Evolutionary conservation across 1,140 invertebrate genomes (phyloP).

Genomic region (Drosophila jambulina): DNA sequence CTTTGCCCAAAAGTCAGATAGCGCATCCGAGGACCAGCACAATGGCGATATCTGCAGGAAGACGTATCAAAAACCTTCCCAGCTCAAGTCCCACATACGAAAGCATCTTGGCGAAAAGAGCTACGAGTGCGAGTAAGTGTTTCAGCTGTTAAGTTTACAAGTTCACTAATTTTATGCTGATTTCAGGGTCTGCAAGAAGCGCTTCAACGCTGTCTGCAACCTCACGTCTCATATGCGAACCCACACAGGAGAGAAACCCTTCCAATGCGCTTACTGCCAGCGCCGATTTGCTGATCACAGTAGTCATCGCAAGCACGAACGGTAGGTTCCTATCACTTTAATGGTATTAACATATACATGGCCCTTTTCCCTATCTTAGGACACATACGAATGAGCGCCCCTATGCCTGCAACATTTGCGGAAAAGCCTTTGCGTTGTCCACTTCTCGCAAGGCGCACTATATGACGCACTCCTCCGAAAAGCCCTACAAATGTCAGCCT

Average conservation of each 20-base stretch:
- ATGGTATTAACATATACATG: not conserved
- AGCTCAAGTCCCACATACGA: constrained; percentile 53
- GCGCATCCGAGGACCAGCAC: constrained; percentile 32
- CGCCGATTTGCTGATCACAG: constrained; percentile 75
- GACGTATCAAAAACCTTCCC: constrained; percentile 33
- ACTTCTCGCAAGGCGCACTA: constrained; percentile 65
- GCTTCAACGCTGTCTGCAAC: constrained; percentile 68
- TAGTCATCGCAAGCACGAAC: constrained; percentile 72
- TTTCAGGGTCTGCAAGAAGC: constrained; percentile 66
- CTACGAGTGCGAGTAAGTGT: constrained; percentile 75
- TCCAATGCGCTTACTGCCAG: constrained; percentile 58
- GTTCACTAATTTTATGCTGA: not conserved
- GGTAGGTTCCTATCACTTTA: constrained; percentile 46
- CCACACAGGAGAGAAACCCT: constrained; percentile 80
- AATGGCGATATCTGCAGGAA: constrained; percentile 58
- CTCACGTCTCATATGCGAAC: constrained; percentile 74
- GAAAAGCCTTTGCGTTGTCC: constrained; percentile 87
- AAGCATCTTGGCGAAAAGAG: constrained; percentile 49
- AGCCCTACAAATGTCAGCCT: constrained; percentile 64
- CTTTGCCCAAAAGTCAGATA: not conserved
- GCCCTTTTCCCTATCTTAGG: constrained; percentile 31
- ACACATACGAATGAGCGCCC: constrained; percentile 87
- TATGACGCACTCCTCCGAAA: constrained; percentile 63
- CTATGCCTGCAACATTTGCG: constrained; percentile 86
- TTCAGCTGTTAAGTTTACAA: not conserved